These are phyloP conservation scores for Ibidorhyncha struthersii DNA, from an alignment of 2,113 vertebrate species.

Conservation along the genomic window DNA sequence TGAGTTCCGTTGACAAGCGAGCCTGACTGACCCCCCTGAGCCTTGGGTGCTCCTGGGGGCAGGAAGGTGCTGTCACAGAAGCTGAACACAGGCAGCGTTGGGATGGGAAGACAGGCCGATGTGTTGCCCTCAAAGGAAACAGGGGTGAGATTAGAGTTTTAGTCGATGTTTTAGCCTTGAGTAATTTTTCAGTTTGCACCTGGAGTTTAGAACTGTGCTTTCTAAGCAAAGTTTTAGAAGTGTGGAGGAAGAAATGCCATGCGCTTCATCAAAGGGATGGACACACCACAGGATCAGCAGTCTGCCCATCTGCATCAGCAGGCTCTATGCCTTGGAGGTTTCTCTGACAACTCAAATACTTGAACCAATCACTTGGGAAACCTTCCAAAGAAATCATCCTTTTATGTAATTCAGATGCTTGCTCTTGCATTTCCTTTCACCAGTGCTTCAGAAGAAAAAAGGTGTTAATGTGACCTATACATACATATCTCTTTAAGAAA, in stretches of 20 bases:
- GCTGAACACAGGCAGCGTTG: not conserved
- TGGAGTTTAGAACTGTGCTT: not conserved
- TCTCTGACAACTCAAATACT: not conserved
- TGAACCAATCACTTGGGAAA: not conserved
- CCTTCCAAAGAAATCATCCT: not conserved
- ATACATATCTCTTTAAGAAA: not conserved
- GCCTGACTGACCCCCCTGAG: fast-evolving
- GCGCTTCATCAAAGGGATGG: not conserved
- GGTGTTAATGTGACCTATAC: not conserved
- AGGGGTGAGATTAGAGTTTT: not conserved
- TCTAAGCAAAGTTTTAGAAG: not conserved
- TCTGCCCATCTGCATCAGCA: not conserved
- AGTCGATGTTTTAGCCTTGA: not conserved
- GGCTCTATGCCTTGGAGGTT: not conserved
- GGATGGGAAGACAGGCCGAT: not conserved
- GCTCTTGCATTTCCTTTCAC: not conserved
- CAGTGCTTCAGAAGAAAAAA: not conserved
- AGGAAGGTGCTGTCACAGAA: too few relatives aligned
- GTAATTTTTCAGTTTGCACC: not conserved
- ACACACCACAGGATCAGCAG: fast-evolving
- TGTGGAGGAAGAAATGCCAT: not conserved
- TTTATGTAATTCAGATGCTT: not conserved
- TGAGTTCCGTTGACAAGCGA: not conserved
- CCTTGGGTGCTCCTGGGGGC: not conserved
- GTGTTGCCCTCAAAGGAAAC: not conserved